A percentile compares a stretch with the other conserved stretches of the same genome.
These are phyloP conservation scores for mouse (Mus musculus) DNA, from an alignment of 2,113 vertebrate genomes.

Conservation along the genomic window GRCm39 chr9:59190001-59190500, in stretches of 20 bases:
- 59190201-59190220: not conserved
- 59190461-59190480: not conserved
- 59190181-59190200: not conserved
- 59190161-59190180: not conserved
- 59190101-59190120: not conserved
- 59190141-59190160: not conserved
- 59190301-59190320: not conserved
- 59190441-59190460: not conserved
- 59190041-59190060: not conserved
- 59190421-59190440: not conserved
- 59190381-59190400: not conserved
- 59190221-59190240: not conserved
- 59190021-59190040: not conserved
- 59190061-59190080: accelerated
- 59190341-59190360: not conserved
- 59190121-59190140: not conserved
- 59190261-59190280: not conserved
- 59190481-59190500: not conserved
- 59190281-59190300: not conserved
- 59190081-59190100: not conserved
- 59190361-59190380: not conserved
- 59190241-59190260: not conserved
- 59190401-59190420: not conserved
- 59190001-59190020: not conserved
- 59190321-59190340: not conserved